Evolutionary conservation across 2,797 vertebrate species (phyloP).

Genomic region (Gymnocypris eckloni): DNA sequence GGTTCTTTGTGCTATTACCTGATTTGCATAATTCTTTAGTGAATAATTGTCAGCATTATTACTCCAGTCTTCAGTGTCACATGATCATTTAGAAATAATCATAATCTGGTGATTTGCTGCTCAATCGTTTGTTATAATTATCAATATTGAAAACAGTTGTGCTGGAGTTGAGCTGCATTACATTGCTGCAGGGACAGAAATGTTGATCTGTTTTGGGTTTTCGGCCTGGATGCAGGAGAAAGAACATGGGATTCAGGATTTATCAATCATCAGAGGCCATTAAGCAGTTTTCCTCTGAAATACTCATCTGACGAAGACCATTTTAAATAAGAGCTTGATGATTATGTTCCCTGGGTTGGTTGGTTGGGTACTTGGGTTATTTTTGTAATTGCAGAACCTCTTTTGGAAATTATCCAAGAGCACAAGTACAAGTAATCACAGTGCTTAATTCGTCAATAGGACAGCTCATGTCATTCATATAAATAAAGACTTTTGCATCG

Average conservation of each 20-base stretch:
- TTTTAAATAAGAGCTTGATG: constrained; percentile 18
- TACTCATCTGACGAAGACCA: not conserved
- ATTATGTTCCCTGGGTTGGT: constrained; percentile 9
- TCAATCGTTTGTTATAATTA: not conserved
- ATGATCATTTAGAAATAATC: not conserved
- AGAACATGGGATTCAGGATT: constrained; percentile 15
- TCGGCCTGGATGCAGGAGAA: not conserved
- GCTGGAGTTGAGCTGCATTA: not conserved
- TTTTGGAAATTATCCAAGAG: not conserved
- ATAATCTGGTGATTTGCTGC: not conserved
- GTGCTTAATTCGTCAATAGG: not conserved
- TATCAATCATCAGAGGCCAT: constrained; percentile 5
- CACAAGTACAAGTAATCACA: constrained; percentile 17
- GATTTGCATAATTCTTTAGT: constrained; percentile 6
- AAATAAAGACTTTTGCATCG: not conserved
- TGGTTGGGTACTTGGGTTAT: not conserved
- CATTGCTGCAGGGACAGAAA: not conserved
- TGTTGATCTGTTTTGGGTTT: not conserved
- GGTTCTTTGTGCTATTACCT: not conserved
- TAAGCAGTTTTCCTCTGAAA: constrained; percentile 12
- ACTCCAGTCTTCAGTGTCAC: not conserved
- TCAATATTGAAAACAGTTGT: not conserved
- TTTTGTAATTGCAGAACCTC: constrained; percentile 23
- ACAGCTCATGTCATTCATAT: not conserved
- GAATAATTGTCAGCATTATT: not conserved